These are phyloP conservation scores for Cremastinae sp. DNA, from an alignment of 2,888 invertebrate species.

Conservation along the genomic window DNA sequence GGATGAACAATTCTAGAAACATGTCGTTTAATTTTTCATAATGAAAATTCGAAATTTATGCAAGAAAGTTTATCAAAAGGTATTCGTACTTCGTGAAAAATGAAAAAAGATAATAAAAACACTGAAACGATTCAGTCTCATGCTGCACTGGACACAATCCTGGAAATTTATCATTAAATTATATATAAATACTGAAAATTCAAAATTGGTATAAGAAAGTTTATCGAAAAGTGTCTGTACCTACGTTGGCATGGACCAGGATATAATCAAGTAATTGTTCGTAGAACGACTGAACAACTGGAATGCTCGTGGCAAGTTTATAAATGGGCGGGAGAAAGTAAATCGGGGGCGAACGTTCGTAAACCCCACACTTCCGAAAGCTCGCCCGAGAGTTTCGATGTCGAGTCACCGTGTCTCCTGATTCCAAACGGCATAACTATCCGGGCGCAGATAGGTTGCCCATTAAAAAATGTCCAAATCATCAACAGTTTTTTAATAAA, in stretches of 20 bases:
- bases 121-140: no score
- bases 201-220: slow-evolving; percentile 15
- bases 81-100: no score
- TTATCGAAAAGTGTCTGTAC: slow-evolving; percentile 8
- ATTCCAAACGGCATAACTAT: slow-evolving; percentile 16
- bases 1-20: no score
- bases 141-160: no score
- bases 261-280: slow-evolving; percentile 69
- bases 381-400: slow-evolving; percentile 31
- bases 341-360: slow-evolving; percentile 34
- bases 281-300: slow-evolving; percentile 74
- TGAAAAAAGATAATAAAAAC: no score
- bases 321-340: slow-evolving; percentile 79
- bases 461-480: background rate
- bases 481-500: no score
- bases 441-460: background rate
- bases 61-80: no score
- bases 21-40: no score
- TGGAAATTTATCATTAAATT: no score
- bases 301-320: slow-evolving; percentile 75
- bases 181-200: no score
- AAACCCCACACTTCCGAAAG: slow-evolving; percentile 64
- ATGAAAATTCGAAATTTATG: no score
- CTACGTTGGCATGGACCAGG: slow-evolving; percentile 30
- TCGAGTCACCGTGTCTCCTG: background rate